Conservation (phyloP, 2,888 invertebrate genomes). For the Stenchaetothrips biformis region DNA sequence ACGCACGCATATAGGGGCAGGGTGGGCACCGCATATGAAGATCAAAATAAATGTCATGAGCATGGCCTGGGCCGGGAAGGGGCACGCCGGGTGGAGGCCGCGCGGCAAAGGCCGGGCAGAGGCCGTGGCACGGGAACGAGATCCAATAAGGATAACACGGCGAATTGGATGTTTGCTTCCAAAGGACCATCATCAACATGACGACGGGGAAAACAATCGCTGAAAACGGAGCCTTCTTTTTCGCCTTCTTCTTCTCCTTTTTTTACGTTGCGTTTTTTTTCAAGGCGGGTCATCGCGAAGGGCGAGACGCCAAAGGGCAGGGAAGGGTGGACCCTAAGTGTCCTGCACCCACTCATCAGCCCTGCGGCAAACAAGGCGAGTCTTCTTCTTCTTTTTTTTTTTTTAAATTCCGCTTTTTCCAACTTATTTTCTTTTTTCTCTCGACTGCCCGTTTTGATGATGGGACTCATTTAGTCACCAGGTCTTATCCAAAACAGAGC, state of each 20-base stretch:
- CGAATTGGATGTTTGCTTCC: not conserved
- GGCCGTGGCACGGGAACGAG: not conserved
- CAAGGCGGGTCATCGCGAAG: too few relatives aligned
- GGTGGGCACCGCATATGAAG: not conserved
- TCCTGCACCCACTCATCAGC: not conserved
- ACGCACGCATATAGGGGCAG: not conserved
- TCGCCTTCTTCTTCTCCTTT: too few relatives aligned
- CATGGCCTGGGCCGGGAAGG: not conserved
- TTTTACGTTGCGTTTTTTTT: too few relatives aligned
- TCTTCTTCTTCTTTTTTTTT: not conserved
- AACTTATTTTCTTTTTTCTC: too few relatives aligned
- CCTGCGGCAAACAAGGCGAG: not conserved
- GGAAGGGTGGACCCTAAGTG: not conserved
- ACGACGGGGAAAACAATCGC: not conserved
- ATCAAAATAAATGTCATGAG: constrained; percentile 12
- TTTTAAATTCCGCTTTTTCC: not conserved
- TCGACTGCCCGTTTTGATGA: too few relatives aligned
- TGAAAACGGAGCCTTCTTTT: too few relatives aligned
- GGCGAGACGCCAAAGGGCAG: not conserved
- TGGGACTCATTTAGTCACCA: too few relatives aligned
- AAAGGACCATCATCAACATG: not conserved
- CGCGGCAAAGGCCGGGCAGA: not conserved
- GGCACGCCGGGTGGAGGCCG: not conserved
- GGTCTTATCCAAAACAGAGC: not conserved
- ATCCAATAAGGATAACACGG: constrained; percentile 18